Base-by-base conservation (phyloP, 2,113 vertebrate species). In the Melanerpes aurifrons region DNA sequence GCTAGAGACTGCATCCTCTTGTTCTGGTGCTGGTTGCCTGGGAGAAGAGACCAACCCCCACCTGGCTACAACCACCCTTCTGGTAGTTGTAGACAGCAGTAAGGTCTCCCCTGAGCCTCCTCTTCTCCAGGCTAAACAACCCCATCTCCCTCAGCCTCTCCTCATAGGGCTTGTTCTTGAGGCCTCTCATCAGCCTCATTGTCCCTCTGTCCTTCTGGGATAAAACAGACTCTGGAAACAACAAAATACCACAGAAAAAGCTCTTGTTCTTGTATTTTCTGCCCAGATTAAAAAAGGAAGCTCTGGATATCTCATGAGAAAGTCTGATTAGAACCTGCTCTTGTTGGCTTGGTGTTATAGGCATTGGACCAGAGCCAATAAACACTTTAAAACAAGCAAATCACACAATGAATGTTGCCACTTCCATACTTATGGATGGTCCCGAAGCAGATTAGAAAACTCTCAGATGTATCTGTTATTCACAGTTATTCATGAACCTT, bases 301-400 rank as follows among this genome's bases (percentile, higher is more conserved):
- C 10, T 64, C 31, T 87, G 78, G 35, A 18, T 87, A 87, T 76
- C 84, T 91, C 84, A 57, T 0, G 0, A 91, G 50, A 89, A 92
- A 87, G 6, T 57, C 71, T 82, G 26, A 40, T 91, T 59, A 18
- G 6, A 22, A 87, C 22, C 50, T 82, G 26, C 43, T 76, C 37
- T 43, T 89, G 32, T 63, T 92, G 84, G 35, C 63, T 84, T 82
- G 12, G n/a, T 73, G 21, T 45, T 85, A 57, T 0, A 70, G 48
- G 67, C 1, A 1, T 1, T 3, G 59, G 54, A 93, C 11, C 31
- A 77, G 47, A 91, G 87, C 57, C 68, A 89, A 95, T 59, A 93
- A 95, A 92, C 53, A 85, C 17, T 93, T 90, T 53, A 64, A 32
- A 89, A 77, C 53, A 77, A 89, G 91, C 82, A 87, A 89, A 93